These are phyloP conservation scores for Sus scrofa DNA, from an alignment of 2,113 vertebrate species.

Conservation along the genomic window T2T-Sscrofa CM000812.6:122167501-122168000, in stretches of 20 bases:
- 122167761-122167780: background rate
- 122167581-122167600: background rate
- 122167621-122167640: background rate
- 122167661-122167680: conserved; percentile 5
- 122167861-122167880: background rate
- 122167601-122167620: background rate
- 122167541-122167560: background rate
- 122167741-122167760: background rate
- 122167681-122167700: background rate
- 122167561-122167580: conserved; percentile 16
- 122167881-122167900: background rate
- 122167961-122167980: background rate
- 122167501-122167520: conserved; percentile 38
- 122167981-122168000: background rate
- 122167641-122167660: conserved; percentile 26
- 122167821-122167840: background rate
- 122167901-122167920: background rate
- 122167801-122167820: background rate
- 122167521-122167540: background rate
- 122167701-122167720: background rate
- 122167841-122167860: background rate
- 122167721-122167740: background rate
- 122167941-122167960: background rate
- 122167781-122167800: background rate
- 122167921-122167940: background rate